Percentiles rank a stretch among this genome's conserved stretches.
phyloP scores from a whole-genome alignment of 2,888 invertebrate species.

The Halictus ligatus region DNA sequence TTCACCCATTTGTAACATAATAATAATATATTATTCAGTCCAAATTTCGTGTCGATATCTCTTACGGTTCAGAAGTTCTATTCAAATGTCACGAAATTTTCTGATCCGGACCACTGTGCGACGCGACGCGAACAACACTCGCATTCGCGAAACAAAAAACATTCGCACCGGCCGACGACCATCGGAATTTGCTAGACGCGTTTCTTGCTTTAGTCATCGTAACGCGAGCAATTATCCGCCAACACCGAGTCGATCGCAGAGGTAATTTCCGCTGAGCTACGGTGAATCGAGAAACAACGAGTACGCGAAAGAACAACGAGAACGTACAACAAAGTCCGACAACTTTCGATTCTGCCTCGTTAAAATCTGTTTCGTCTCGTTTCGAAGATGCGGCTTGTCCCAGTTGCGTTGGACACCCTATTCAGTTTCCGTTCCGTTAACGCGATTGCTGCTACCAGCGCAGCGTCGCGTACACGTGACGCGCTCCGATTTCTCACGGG shows the following conservation, averaged over 20 bases:
- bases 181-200: not conserved
- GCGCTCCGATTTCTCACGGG: slow-evolving; percentile 11
- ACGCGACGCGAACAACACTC: not conserved
- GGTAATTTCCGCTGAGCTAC: not conserved
- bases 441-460: not conserved
- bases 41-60: too few relatives aligned
- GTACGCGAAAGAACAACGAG: not conserved
- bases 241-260: not conserved
- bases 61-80: too few relatives aligned
- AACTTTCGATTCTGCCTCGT: not conserved
- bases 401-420: slow-evolving; percentile 5
- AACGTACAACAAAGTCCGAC: not conserved
- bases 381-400: not conserved
- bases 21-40: too few relatives aligned
- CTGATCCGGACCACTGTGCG: too few relatives aligned
- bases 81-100: too few relatives aligned
- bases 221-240: not conserved
- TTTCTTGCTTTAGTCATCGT: slow-evolving; percentile 20
- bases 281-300: not conserved
- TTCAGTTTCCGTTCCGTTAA: slow-evolving; percentile 3
- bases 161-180: not conserved
- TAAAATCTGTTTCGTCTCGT: not conserved
- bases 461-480: not conserved
- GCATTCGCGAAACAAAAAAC: not conserved
- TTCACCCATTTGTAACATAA: too few relatives aligned